Conservation (phyloP, 2,113 vertebrate species). For the Xiphorhynchus elegans region DNA sequence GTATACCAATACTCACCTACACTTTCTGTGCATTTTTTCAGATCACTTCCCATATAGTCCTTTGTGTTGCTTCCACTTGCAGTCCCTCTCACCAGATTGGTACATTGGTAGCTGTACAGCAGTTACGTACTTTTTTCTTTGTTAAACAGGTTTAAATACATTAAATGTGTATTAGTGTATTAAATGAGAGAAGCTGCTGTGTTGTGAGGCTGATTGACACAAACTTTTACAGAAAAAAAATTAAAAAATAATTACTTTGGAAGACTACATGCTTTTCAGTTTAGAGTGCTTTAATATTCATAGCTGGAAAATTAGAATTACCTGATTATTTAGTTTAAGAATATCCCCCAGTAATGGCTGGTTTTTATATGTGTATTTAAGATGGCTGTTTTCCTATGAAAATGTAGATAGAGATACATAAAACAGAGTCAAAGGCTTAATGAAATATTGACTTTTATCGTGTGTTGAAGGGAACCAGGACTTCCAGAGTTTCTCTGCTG, state of each 20-base stretch:
- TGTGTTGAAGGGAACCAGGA: background rate
- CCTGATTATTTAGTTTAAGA: background rate
- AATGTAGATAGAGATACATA: background rate
- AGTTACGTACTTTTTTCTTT: background rate
- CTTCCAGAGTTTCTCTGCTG: background rate
- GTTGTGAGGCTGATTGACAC: background rate
- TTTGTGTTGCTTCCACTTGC: background rate
- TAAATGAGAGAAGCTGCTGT: background rate
- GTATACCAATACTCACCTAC: background rate
- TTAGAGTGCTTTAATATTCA: background rate
- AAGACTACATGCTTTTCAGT: background rate
- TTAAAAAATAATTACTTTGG: background rate
- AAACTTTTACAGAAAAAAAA: background rate
- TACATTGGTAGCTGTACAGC: background rate
- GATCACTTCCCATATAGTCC: background rate
- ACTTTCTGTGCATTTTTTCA: background rate
- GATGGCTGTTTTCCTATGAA: background rate
- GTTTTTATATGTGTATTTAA: background rate
- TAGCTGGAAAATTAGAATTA: background rate
- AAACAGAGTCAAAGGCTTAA: background rate
- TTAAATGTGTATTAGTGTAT: background rate
- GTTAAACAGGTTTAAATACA: background rate
- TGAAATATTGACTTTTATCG: background rate
- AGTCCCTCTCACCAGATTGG: background rate
- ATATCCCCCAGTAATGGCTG: background rate